phyloP scores from a whole-genome alignment of 2,888 invertebrate species.

The Dolichomitus sp. region DNA sequence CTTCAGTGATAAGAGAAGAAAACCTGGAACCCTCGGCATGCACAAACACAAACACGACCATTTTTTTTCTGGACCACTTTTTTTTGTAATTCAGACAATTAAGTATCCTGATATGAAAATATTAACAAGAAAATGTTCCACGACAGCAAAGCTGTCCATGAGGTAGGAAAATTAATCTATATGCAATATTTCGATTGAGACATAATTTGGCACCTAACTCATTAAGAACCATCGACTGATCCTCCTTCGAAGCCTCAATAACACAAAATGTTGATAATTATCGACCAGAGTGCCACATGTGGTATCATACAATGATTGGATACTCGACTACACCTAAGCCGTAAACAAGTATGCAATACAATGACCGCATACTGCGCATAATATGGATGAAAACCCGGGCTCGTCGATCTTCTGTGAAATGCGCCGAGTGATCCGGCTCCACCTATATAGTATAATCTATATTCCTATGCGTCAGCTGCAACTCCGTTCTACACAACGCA shows the following conservation, averaged over 20 bases:
- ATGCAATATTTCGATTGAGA: neutral
- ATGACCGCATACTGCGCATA: constrained; percentile 15
- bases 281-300: neutral
- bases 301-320: constrained; percentile 19
- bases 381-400: constrained; percentile 38
- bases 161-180: no score
- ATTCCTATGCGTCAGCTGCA: constrained; percentile 38
- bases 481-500: constrained; percentile 6
- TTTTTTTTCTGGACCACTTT: no score
- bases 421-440: constrained; percentile 23
- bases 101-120: no score
- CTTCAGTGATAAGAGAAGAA: no score
- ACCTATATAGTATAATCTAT: constrained; percentile 5
- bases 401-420: constrained; percentile 37
- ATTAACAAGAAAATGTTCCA: no score
- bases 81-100: no score
- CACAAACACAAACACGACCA: no score
- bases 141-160: no score
- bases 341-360: constrained; percentile 16
- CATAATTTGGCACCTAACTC: neutral
- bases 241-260: neutral
- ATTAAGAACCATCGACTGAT: neutral
- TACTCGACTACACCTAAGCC: neutral
- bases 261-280: constrained; percentile 7
- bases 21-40: no score